Evolutionary conservation across 2,113 vertebrate genomes (phyloP).

Genomic region (Hypomesus transpacificus): DNA sequence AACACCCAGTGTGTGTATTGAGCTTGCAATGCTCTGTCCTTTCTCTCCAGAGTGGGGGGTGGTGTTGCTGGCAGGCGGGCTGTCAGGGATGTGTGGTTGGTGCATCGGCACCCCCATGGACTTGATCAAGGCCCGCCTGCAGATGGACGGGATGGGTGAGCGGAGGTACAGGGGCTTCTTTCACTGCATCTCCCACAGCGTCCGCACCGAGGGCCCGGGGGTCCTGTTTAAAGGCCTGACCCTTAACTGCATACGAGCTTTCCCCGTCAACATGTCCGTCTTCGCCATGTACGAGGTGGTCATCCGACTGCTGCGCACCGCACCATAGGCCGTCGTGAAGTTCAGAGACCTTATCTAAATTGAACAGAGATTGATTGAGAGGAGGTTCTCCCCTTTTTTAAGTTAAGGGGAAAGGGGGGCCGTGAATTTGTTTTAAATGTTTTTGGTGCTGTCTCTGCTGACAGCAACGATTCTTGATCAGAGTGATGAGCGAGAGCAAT

Average conservation of each 20-base stretch:
- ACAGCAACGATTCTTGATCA: too few relatives aligned
- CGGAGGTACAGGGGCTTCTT: slow-evolving; percentile 77
- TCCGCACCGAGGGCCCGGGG: slow-evolving; percentile 72
- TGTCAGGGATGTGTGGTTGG: slow-evolving; percentile 83
- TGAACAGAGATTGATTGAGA: too few relatives aligned
- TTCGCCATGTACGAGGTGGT: slow-evolving; percentile 82
- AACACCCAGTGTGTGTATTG: background rate
- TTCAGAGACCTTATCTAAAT: background rate
- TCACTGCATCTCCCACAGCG: slow-evolving; percentile 78
- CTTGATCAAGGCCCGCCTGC: slow-evolving; percentile 88
- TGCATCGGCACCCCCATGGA: slow-evolving; percentile 87
- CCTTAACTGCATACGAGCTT: slow-evolving; percentile 85
- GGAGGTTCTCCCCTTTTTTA: too few relatives aligned
- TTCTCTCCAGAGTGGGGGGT: slow-evolving; percentile 65
- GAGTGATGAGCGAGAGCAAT: too few relatives aligned
- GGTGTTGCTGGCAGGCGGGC: slow-evolving; percentile 83
- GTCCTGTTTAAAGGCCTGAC: slow-evolving; percentile 85
- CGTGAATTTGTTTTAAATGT: too few relatives aligned
- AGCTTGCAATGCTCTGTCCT: background rate
- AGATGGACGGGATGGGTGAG: slow-evolving; percentile 73
- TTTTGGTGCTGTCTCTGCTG: too few relatives aligned
- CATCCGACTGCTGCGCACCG: slow-evolving; percentile 57
- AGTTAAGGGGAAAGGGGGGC: too few relatives aligned
- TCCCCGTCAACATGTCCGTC: slow-evolving; percentile 88
- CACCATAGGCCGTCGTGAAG: background rate